phyloP scores from a whole-genome alignment of 1,140 invertebrate genomes.

The Drosophila eugracilis region DNA sequence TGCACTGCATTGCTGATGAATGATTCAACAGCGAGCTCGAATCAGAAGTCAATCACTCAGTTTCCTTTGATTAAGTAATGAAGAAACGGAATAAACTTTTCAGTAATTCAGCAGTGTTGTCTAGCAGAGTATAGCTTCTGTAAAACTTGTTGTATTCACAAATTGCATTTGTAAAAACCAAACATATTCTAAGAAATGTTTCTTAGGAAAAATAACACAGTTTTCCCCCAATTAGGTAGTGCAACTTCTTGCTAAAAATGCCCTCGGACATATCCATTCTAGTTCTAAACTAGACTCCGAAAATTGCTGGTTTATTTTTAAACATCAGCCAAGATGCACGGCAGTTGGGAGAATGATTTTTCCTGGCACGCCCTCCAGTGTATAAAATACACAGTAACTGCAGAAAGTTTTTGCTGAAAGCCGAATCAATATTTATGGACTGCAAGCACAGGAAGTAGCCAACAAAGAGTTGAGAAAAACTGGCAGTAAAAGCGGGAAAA shows the following conservation, averaged over 20 bases:
- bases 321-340: constrained; percentile 10
- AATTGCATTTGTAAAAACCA: no score
- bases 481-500: constrained; percentile 7
- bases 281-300: not conserved
- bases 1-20: constrained; percentile 52
- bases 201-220: not conserved
- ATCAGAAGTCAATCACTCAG: constrained; percentile 24
- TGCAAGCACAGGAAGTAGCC: constrained; percentile 41
- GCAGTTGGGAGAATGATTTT: constrained; percentile 25
- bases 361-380: not conserved
- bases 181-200: no score
- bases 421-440: constrained; percentile 75
- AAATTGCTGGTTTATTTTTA: constrained; percentile 23
- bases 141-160: no score
- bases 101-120: not conserved
- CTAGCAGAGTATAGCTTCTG: no score
- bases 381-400: constrained; percentile 36
- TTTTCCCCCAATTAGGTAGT: not conserved
- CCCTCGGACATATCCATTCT: not conserved
- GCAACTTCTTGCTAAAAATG: not conserved
- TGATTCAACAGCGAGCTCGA: constrained; percentile 26
- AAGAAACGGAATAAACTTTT: constrained; percentile 3
- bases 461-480: constrained; percentile 35
- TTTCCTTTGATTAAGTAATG: constrained; percentile 13
- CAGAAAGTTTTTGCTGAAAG: constrained; percentile 46